These are phyloP conservation scores for Lepilemur ruficaudatus DNA, from an alignment of 2,797 vertebrate genomes.

Conservation along the genomic window DNA sequence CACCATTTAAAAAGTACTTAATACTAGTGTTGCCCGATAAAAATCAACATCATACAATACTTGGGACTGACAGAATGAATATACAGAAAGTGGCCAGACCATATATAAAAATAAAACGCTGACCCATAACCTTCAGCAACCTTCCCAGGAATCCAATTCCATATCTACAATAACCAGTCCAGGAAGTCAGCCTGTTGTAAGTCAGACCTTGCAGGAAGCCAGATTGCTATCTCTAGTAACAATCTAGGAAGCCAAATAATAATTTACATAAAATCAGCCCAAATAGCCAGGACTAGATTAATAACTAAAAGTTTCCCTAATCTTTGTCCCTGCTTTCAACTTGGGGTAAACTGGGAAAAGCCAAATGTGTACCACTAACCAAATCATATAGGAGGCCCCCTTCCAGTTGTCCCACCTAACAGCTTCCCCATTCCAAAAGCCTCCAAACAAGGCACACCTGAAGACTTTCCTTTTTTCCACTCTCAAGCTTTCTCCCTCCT, in stretches of 20 bases:
- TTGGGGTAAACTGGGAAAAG: not conserved
- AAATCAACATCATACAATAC: not conserved
- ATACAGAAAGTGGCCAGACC: not conserved
- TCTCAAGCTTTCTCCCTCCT: not conserved
- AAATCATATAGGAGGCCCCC: not conserved
- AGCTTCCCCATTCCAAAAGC: not conserved
- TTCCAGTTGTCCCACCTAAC: not conserved
- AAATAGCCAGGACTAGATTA: not conserved
- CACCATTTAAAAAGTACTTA: slow-evolving; percentile 6
- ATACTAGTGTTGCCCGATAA: not conserved
- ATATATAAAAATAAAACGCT: not conserved
- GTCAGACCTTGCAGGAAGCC: not conserved
- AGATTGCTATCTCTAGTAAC: not conserved
- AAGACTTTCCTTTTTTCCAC: not conserved
- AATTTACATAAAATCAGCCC: not conserved
- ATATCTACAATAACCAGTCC: not conserved
- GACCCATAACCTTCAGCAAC: not conserved
- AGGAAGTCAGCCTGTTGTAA: not conserved
- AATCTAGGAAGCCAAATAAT: not conserved
- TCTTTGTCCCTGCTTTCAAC: not conserved
- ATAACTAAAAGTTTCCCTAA: not conserved
- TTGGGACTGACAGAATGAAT: not conserved
- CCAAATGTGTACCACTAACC: rapidly evolving
- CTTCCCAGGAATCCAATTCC: not conserved
- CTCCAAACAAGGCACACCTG: not conserved